Evolutionary conservation across 2,888 invertebrate species (phyloP).

Genomic region (Argyra leucocephala): DNA sequence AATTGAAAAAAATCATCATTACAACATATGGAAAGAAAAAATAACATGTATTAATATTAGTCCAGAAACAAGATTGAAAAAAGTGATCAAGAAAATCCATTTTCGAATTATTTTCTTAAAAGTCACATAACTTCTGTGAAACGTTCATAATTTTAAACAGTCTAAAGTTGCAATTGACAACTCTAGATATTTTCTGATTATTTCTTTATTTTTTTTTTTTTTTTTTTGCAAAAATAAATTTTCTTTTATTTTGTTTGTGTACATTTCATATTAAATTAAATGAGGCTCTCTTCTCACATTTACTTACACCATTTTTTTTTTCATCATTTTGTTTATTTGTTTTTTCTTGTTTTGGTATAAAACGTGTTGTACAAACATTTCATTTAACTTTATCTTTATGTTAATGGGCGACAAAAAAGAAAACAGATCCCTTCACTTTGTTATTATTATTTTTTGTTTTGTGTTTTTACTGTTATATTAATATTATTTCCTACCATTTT

Average conservation of each 20-base stretch:
- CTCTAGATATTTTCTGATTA: too few species aligned
- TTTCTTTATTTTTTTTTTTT: background rate
- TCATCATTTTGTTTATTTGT: background rate
- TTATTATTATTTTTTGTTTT: too few species aligned
- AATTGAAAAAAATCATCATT: too few species aligned
- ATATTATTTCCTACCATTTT: background rate
- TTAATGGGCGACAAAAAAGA: background rate
- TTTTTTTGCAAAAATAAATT: background rate
- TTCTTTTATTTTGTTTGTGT: background rate
- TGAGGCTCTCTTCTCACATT: background rate
- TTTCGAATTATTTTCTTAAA: too few species aligned
- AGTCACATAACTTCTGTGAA: too few species aligned
- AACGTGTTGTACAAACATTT: background rate
- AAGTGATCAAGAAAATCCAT: too few species aligned
- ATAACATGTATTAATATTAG: too few species aligned
- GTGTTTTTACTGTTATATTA: background rate
- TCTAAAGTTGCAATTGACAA: too few species aligned
- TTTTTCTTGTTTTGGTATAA: background rate
- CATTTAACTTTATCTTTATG: constrained; percentile 4
- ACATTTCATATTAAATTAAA: background rate
- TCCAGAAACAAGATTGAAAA: too few species aligned
- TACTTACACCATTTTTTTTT: too few species aligned
- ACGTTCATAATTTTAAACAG: too few species aligned
- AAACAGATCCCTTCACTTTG: background rate
- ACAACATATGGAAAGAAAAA: too few species aligned